A percentile compares a stretch with the other conserved stretches of the same genome.
These are phyloP conservation scores for Agelaius phoeniceus DNA, from an alignment of 2,113 vertebrate genomes.

Conservation along the genomic window DNA sequence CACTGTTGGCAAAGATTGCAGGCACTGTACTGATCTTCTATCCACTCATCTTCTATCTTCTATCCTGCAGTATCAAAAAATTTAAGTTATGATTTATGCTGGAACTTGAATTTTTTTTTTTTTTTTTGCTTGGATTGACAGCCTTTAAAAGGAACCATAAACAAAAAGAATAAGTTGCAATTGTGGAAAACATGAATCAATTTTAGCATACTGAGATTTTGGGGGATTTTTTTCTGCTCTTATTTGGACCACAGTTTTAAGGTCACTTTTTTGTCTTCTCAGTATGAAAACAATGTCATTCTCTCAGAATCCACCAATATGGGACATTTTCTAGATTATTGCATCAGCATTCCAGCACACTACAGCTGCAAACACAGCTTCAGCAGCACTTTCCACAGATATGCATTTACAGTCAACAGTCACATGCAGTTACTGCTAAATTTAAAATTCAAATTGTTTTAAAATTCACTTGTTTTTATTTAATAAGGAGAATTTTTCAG, in stretches of 20 bases:
- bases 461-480: background rate
- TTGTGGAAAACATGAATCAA: background rate
- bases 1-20: background rate
- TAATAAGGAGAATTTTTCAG: background rate
- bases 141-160: background rate
- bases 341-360: background rate
- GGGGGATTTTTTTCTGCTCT: background rate
- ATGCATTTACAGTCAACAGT: background rate
- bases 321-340: background rate
- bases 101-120: background rate
- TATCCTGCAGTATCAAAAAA: background rate
- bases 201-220: background rate
- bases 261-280: background rate
- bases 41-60: background rate
- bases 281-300: background rate
- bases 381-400: background rate
- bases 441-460: background rate
- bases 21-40: background rate
- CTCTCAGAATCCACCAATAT: background rate
- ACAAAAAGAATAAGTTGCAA: background rate
- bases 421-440: background rate
- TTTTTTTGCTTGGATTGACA: background rate
- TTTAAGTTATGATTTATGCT: background rate
- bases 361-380: constrained; percentile 2
- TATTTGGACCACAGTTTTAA: background rate